Evolutionary conservation across 2,888 invertebrate species (phyloP).

Genomic region (Sinopyrophorus schimmeli): DNA sequence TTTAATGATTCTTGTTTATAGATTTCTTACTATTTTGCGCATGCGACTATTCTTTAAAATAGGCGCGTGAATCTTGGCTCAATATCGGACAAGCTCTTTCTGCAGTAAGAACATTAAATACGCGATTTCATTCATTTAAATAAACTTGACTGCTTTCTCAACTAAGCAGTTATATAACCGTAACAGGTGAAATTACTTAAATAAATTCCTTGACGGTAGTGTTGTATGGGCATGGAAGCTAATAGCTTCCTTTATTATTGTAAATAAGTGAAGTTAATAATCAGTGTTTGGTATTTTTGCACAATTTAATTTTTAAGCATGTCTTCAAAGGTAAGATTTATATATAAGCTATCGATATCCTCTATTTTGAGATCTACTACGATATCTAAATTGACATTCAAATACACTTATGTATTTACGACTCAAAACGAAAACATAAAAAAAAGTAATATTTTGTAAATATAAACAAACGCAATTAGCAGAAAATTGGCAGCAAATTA

Average conservation of each 20-base stretch:
- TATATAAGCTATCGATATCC: too few species aligned
- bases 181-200: conserved; percentile 33
- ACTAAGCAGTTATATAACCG: conserved; percentile 40
- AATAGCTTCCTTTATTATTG: conserved; percentile 4
- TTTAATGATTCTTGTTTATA: conserved; percentile 24
- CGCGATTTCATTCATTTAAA: conserved; percentile 31
- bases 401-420: too few species aligned
- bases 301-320: conserved; percentile 8
- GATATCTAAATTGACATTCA: too few species aligned
- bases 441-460: too few species aligned
- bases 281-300: neutral
- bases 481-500: too few species aligned
- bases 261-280: conserved; percentile 1
- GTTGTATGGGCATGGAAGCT: neutral
- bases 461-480: too few species aligned
- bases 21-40: conserved; percentile 27
- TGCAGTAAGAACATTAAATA: conserved; percentile 29
- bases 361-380: too few species aligned
- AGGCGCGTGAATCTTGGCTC: conserved; percentile 38
- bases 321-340: conserved; percentile 27
- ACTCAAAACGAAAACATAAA: too few species aligned
- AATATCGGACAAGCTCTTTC: conserved; percentile 34
- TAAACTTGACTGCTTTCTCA: conserved; percentile 33
- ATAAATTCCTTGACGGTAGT: conserved; percentile 9
- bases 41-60: conserved; percentile 38